phyloP scores from a whole-genome alignment of 2,888 invertebrate genomes.

The Torymus texanus region DNA sequence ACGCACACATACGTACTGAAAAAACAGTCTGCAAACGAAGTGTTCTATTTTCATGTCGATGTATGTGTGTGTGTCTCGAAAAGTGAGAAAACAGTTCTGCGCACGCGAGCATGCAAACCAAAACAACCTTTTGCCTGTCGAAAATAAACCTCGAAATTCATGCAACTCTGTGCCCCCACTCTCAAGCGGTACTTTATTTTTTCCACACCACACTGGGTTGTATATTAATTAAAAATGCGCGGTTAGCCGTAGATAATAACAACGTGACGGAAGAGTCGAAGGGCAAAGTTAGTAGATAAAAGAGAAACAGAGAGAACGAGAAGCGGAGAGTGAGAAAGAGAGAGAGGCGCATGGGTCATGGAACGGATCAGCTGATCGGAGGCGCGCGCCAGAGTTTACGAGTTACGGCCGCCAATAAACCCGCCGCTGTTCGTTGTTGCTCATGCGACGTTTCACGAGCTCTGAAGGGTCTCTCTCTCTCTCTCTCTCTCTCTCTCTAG shows the following conservation, averaged over 20 bases:
- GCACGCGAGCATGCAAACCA: neutral
- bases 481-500: constrained; percentile 34
- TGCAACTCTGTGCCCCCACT: too few relatives aligned
- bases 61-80: too few relatives aligned
- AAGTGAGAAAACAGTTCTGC: too few relatives aligned
- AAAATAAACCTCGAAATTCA: neutral
- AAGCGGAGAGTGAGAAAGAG: constrained; percentile 14
- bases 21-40: too few relatives aligned
- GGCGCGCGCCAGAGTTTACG: constrained; percentile 75
- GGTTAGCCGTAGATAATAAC: constrained; percentile 13
- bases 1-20: too few relatives aligned
- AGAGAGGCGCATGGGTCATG: constrained; percentile 70
- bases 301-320: constrained; percentile 38
- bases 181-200: neutral
- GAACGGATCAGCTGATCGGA: constrained; percentile 75
- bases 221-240: neutral
- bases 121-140: neutral
- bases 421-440: constrained; percentile 72
- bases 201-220: neutral
- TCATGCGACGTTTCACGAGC: constrained; percentile 71
- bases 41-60: too few relatives aligned
- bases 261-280: constrained; percentile 21
- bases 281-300: constrained; percentile 56
- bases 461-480: constrained; percentile 59
- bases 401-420: constrained; percentile 76